phyloP scores from a whole-genome alignment of 92 coral and sea anemone genomes.

The Chrysogorgia sp. region DNA sequence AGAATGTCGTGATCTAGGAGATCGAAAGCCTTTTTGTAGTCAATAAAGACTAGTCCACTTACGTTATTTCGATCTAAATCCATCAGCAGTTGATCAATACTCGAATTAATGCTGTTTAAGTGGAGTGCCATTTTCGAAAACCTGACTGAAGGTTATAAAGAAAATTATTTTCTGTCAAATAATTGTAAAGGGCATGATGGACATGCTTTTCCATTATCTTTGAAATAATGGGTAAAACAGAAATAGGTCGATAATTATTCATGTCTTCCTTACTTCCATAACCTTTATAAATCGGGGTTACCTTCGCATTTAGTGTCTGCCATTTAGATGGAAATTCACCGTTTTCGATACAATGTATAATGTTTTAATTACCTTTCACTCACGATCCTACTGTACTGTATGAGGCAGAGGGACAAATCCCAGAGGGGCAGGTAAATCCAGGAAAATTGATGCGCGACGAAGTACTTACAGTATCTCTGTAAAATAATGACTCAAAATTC shows the following conservation, averaged over 20 bases:
- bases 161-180: conserved; percentile 14
- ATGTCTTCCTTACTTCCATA: conserved; percentile 52
- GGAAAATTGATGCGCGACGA: too few species aligned
- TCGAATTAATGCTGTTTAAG: conserved; percentile 31
- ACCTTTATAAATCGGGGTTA: conserved; percentile 51
- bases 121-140: conserved; percentile 28
- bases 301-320: conserved; percentile 55
- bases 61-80: conserved; percentile 48
- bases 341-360: conserved; percentile 44
- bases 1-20: conserved; percentile 48
- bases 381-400: too few species aligned
- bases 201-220: conserved; percentile 28
- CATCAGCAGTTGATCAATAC: conserved; percentile 37
- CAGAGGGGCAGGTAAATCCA: too few species aligned
- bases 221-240: too few species aligned
- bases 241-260: too few species aligned
- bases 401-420: too few species aligned
- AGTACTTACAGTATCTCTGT: too few species aligned
- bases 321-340: conserved; percentile 48
- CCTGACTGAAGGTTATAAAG: conserved; percentile 37
- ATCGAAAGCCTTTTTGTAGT: too few species aligned
- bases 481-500: too few species aligned
- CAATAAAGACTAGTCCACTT: conserved; percentile 31
- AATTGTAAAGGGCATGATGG: conserved; percentile 21
- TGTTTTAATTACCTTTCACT: too few species aligned